phyloP scores from a whole-genome alignment of 1,140 invertebrate species.

The Varroa destructor region DNA sequence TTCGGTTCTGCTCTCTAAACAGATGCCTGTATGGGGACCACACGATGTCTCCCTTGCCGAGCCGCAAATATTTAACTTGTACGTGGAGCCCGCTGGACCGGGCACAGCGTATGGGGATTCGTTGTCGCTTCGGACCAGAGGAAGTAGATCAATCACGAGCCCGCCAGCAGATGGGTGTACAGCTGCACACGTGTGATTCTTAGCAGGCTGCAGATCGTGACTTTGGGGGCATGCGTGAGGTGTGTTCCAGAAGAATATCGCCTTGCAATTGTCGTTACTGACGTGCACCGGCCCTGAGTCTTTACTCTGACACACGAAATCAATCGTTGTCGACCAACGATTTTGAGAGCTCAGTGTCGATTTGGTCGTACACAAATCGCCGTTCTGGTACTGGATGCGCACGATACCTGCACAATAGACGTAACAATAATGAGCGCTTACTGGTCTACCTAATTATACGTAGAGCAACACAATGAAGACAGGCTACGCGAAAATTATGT shows the following conservation, averaged over 20 bases:
- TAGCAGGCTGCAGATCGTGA: background rate
- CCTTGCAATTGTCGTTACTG: background rate
- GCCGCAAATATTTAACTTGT: constrained; percentile 32
- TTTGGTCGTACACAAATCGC: background rate
- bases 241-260: background rate
- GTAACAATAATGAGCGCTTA: too few species aligned
- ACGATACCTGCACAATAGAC: too few species aligned
- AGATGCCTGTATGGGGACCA: constrained; percentile 27
- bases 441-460: too few species aligned
- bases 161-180: background rate
- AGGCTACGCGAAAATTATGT: too few species aligned
- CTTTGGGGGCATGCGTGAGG: constrained; percentile 1
- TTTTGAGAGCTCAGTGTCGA: too few species aligned
- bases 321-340: background rate
- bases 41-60: constrained; percentile 29
- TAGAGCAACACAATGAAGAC: too few species aligned
- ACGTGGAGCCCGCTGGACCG: constrained; percentile 24
- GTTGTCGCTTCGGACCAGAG: constrained; percentile 1
- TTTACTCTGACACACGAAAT: background rate
- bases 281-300: constrained; percentile 4
- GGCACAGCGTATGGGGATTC: background rate
- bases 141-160: background rate
- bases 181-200: constrained; percentile 4
- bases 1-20: constrained; percentile 27
- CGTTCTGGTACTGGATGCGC: background rate